Conservation (phyloP, 2,888 invertebrate genomes). For the Salpingus planirostris region DNA sequence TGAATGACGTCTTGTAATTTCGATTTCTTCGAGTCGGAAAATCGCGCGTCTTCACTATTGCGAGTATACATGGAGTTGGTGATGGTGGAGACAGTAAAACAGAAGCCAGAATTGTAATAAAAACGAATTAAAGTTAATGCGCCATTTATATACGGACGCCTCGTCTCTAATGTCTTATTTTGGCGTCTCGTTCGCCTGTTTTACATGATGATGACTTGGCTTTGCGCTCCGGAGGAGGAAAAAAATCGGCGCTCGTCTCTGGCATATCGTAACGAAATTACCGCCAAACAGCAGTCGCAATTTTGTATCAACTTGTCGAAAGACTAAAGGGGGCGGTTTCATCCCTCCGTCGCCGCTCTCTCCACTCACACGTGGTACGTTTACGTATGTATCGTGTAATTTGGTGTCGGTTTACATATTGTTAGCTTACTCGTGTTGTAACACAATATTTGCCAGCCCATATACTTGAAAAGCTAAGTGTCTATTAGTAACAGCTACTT, state of each 20-base stretch:
- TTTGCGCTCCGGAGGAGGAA: no score
- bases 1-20: no score
- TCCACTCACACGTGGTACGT: no score
- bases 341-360: constrained; percentile 1
- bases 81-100: neutral
- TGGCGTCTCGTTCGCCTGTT: constrained; percentile 26
- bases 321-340: no score
- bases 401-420: constrained; percentile 37
- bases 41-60: no score
- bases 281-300: no score
- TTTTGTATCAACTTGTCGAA: no score
- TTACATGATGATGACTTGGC: constrained; percentile 27
- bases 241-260: constrained; percentile 27
- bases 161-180: constrained; percentile 27
- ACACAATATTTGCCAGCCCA: constrained; percentile 37
- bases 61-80: no score
- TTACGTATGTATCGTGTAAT: no score
- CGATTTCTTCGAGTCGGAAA: no score
- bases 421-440: constrained; percentile 36
- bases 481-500: constrained; percentile 40
- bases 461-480: constrained; percentile 35
- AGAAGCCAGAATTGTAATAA: constrained; percentile 19
- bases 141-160: constrained; percentile 31
- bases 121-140: constrained; percentile 30
- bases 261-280: no score